Percentiles rank a stretch among this genome's conserved stretches.
Evolutionary conservation across 1,140 invertebrate genomes (phyloP).

Genomic region (Stegodyphus dumicola): DNA sequence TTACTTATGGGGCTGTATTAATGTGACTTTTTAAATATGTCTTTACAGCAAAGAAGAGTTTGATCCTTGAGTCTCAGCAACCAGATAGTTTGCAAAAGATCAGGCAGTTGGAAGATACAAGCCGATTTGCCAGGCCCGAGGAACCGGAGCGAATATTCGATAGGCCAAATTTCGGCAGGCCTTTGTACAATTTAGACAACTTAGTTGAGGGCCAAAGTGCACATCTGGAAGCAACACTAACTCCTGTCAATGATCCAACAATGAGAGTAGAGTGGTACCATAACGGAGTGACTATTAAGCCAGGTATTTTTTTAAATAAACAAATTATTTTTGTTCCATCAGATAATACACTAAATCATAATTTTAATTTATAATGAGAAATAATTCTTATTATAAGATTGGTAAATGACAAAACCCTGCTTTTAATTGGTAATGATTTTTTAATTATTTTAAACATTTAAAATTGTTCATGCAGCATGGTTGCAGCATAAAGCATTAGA

Average conservation of each 20-base stretch:
- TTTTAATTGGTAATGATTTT: no score
- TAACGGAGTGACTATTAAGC: constrained; percentile 88
- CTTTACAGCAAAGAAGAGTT: constrained; percentile 79
- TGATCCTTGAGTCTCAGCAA: constrained; percentile 94
- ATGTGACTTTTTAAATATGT: neutral
- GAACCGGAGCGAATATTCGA: constrained; percentile 82
- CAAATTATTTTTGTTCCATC: no score
- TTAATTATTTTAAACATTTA: no score
- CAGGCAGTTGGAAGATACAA: constrained; percentile 89
- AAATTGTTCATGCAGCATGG: no score
- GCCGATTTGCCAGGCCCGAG: constrained; percentile 78
- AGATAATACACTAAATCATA: no score
- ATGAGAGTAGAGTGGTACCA: constrained; percentile 96
- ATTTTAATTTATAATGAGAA: no score
- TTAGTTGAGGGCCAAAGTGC: constrained; percentile 88
- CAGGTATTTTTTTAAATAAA: constrained; percentile 71
- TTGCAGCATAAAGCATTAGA: no score
- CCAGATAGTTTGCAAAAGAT: constrained; percentile 93
- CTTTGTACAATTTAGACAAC: constrained; percentile 84
- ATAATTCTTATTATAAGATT: no score
- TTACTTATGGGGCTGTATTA: no score
- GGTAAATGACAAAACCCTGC: no score
- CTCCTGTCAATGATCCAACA: constrained; percentile 93
- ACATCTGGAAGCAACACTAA: constrained; percentile 93
- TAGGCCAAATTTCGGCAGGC: constrained; percentile 88